Evolutionary conservation across 2,888 invertebrate species (phyloP).

Genomic region (Drosophila seclusa): DNA sequence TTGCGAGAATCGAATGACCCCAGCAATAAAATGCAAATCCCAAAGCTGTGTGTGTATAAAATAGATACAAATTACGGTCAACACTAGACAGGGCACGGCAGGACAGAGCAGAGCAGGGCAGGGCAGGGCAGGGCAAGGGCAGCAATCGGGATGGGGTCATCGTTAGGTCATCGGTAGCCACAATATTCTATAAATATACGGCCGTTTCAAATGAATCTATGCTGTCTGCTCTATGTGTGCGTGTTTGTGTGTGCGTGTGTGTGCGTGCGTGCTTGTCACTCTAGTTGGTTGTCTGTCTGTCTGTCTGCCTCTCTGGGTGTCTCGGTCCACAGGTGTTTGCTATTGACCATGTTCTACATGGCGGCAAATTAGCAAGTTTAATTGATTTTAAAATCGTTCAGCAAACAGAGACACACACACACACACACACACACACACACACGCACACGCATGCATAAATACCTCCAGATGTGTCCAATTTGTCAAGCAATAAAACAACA

Average conservation of each 20-base stretch:
- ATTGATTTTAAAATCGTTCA: constrained; percentile 54
- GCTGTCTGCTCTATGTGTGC: background rate
- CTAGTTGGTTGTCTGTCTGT: background rate
- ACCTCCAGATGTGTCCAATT: constrained; percentile 22
- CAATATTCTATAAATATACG: constrained; percentile 49
- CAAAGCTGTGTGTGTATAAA: constrained; percentile 42
- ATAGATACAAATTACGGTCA: constrained; percentile 63
- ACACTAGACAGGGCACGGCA: background rate
- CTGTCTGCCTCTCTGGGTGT: background rate
- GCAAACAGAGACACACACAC: constrained; percentile 20
- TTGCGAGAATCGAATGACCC: constrained; percentile 49
- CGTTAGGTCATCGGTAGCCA: constrained; percentile 32
- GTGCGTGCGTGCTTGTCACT: constrained; percentile 1
- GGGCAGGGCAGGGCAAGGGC: background rate
- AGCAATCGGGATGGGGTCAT: constrained; percentile 21
- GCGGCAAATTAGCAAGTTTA: constrained; percentile 43
- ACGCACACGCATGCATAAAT: background rate
- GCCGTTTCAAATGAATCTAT: constrained; percentile 16
- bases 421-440: background rate
- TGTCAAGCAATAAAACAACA: constrained; percentile 43
- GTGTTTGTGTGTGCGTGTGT: background rate
- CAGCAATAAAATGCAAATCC: constrained; percentile 63
- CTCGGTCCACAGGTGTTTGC: constrained; percentile 50
- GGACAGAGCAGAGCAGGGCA: background rate
- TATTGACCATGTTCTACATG: constrained; percentile 31